Conservation (phyloP, 2,113 vertebrate species). For the Psilopsiagon aymara region DNA sequence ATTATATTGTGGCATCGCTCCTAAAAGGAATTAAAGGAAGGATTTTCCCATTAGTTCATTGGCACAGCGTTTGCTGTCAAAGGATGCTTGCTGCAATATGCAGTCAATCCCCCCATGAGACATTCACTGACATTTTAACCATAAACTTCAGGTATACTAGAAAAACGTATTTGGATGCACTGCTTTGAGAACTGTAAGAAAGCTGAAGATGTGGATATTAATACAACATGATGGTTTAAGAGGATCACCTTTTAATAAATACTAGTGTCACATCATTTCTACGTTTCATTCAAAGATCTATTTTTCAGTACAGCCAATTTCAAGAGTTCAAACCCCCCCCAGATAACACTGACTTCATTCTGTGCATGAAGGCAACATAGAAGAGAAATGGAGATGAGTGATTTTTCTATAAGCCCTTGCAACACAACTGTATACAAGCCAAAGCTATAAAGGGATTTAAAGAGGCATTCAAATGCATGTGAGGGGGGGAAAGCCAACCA, state of each 20-base stretch:
- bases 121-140: neutral
- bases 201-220: neutral
- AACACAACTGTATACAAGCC: neutral
- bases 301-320: neutral
- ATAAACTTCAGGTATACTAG: neutral
- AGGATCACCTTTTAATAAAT: neutral
- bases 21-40: neutral
- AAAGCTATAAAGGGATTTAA: neutral
- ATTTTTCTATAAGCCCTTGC: neutral
- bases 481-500: neutral
- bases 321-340: neutral
- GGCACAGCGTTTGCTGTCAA: neutral
- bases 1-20: neutral
- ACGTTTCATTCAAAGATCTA: neutral
- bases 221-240: neutral
- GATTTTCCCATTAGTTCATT: neutral
- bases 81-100: neutral
- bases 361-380: neutral
- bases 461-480: neutral
- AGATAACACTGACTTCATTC: neutral
- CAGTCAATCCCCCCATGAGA: neutral
- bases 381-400: neutral
- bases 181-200: neutral
- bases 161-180: neutral
- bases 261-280: neutral